Evolutionary conservation across 2,888 invertebrate species (phyloP).

Genomic region (Zygaena filipendulae): DNA sequence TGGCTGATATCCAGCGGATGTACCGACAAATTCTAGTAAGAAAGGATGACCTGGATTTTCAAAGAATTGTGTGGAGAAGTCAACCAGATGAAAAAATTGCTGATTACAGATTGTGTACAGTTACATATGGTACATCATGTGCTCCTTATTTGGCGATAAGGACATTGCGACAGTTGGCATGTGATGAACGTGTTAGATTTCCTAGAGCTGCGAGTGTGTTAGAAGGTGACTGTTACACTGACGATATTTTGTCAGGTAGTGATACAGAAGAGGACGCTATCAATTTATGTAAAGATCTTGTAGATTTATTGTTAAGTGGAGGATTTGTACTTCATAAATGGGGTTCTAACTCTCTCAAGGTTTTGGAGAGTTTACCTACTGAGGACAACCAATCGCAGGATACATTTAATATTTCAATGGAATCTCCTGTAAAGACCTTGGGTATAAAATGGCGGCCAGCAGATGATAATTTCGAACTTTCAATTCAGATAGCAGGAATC

Average conservation of each 20-base stretch:
- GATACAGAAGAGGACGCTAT: not conserved
- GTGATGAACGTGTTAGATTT: no score
- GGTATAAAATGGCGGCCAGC: not conserved
- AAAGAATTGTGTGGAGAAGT: conserved; percentile 9
- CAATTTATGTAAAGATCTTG: not conserved
- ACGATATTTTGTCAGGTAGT: no score
- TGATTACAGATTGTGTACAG: conserved; percentile 10
- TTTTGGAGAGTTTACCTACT: not conserved
- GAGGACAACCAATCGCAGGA: no score
- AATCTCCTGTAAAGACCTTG: not conserved
- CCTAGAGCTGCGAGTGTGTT: no score
- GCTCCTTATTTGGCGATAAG: conserved; percentile 8
- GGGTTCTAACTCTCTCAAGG: not conserved
- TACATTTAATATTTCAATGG: not conserved
- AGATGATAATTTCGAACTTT: not conserved
- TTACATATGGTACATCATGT: conserved; percentile 8
- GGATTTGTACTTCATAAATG: conserved; percentile 1
- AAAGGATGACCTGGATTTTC: conserved; percentile 12
- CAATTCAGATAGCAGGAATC: no score
- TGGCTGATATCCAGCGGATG: conserved; percentile 16
- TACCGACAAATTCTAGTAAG: conserved; percentile 13
- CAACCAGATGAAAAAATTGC: not conserved
- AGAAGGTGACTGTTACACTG: no score
- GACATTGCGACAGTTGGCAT: conserved; percentile 1
- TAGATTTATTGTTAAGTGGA: not conserved